Base-by-base conservation (phyloP, 1,140 invertebrate species). In the Sycophaga agraensis region DNA sequence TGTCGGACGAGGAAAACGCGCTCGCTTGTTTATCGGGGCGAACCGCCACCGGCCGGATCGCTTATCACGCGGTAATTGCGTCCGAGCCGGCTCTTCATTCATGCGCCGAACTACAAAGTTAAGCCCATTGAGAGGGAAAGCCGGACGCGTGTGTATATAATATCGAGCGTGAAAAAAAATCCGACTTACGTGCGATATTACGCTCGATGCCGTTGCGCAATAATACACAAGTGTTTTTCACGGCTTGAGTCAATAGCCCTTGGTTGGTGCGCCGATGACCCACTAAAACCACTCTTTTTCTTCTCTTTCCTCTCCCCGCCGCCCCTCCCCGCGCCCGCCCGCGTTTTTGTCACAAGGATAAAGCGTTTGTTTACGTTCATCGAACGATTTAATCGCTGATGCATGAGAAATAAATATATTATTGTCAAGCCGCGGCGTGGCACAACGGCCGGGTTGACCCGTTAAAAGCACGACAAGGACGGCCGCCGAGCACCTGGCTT, bases 251-350 rank as follows among this genome's bases (percentile, higher is more conserved):
- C 51, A 34, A 49, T 48, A 55, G 4, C 54, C 12, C 55, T 49
- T 55, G 22, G 24, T 60, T 45, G 16, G 26, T 60, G 17, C 37
- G 17, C 31, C 35, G 43, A 8, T 55, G 51, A 55, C 50, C 50
- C 26, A 49, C 16, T 61, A 39, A 53, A 45, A 60, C 26, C 24
- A 53, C 17, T 60, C 19, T 46, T 46, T 54, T 60, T 60, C 19
- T n/a, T n/a, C n/a, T n/a, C n/a, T n/a, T n/a, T n/a, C n/a, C n/a
- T n/a, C n/a, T n/a, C n/a, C n/a, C n/a, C n/a, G n/a, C n/a, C n/a
- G n/a, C n/a, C n/a, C n/a, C n/a, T n/a, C n/a, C n/a, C n/a, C n/a
- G n/a, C n/a, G n/a, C n/a, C n/a, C 22, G 8, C 19, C 17, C 16
- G 1, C 24, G 17, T 60, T 60, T 51, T 60, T 53, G 37, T 19